Percentiles rank a stretch among this genome's conserved stretches.
Evolutionary conservation across 2,113 vertebrate species (phyloP).

Genomic region (Bucco capensis): DNA sequence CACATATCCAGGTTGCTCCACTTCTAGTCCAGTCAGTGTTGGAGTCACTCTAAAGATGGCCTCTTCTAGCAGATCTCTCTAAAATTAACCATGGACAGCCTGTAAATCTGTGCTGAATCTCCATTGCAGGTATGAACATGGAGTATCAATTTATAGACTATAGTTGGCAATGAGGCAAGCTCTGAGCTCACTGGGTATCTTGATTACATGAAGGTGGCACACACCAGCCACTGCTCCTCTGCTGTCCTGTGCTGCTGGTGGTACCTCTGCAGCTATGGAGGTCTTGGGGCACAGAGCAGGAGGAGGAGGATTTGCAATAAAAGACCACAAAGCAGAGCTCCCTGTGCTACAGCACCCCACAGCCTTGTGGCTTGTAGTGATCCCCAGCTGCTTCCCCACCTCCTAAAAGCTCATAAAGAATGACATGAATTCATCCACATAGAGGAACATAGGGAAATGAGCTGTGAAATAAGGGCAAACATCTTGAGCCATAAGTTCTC

Average conservation of each 20-base stretch:
- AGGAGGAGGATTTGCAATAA: not conserved
- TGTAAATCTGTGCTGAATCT: not conserved
- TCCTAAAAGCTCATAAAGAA: not conserved
- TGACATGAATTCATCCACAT: not conserved
- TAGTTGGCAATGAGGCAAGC: not conserved
- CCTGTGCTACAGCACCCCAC: not conserved
- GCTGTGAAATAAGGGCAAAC: not conserved
- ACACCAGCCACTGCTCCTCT: not conserved
- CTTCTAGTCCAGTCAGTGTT: not conserved
- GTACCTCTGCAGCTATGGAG: not conserved
- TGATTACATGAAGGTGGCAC: accelerated
- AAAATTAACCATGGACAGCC: not conserved
- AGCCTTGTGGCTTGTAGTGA: not conserved
- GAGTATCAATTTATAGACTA: not conserved
- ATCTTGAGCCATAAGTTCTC: not conserved
- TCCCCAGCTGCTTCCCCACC: not conserved
- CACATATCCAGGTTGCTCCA: not conserved
- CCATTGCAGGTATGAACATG: not conserved
- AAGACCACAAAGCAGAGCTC: accelerated
- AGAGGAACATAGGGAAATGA: not conserved
- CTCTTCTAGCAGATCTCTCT: not conserved
- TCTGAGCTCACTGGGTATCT: not conserved
- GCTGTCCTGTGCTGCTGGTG: not conserved
- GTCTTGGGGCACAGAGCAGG: not conserved
- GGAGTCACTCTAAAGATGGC: not conserved